Base-by-base conservation (phyloP, 2,113 vertebrate genomes). In the Melospiza melodia region DNA sequence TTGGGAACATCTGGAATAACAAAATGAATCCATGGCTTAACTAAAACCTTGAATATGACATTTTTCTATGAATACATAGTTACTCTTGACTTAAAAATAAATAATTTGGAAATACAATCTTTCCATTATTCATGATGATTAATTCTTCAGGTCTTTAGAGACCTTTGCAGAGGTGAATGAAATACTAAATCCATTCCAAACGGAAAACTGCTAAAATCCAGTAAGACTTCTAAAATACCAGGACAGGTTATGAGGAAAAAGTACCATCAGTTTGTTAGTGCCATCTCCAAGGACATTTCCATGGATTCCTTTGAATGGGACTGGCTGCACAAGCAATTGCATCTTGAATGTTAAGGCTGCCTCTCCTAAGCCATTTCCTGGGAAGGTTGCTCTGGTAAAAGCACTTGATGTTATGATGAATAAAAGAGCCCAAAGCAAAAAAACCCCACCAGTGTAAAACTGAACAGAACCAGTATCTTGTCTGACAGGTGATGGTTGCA, bases 401-500 rank as follows among this genome's bases (percentile, higher is more conserved):
- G 41, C 71, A 63, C 23, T 68, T 66, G 39, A 49, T 73, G 49
- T 79, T 93, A 49, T 20, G 14, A 87, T 46, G 89, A 84, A 92
- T 78, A 91, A 92, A 92, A 92, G 74, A 90, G 77, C 35, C 58
- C 76, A 87, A 58, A 79, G 35, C 35, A 9, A 78, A 71, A 55
- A 55, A 87, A 57, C 33, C 1, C n/a, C 15, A 44, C 20, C 31
- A 46, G 75, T 79, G 94, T 89, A 95, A 94, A 86, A 48, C 68
- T 55, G 89, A 85, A 95, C 27, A 95, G 75, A 96, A 83, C 16
- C 55, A 90, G 37, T 93, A 28, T 65, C 90, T 89, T 94, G 92
- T 89, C 93, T 90, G 83, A 51, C 43, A 30, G 84, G 46, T 33
- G 48, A 25, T 20, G 51, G 81, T 1, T 90, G 90, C 68, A 69